Evolutionary conservation across 2,113 vertebrate genomes (phyloP), one percentile per base, ranked within the genome.

Genomic region (Seriola aureovittata): DNA sequence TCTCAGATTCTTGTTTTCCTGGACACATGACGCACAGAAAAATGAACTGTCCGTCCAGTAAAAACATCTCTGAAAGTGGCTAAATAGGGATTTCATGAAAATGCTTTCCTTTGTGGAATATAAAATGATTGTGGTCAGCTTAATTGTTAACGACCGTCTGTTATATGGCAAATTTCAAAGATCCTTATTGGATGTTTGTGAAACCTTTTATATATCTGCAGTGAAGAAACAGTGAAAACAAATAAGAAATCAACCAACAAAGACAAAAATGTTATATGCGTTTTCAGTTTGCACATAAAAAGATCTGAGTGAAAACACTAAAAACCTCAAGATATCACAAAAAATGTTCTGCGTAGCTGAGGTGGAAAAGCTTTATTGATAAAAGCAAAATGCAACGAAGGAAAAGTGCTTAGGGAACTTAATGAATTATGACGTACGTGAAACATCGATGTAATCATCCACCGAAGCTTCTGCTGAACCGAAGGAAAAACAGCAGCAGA

Each of bases 1-100:
- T 90, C 88, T 92, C 88, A 58, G 48, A 74, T 89, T 92, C 57
- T 23, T 76, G 59, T 88, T 91, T 88, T 85, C 86, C 67, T 89
- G 75, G 86, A 89, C 79, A 75, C 50, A 14, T 17, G 57, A 75
- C 67, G 86, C 68, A 17, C 60, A 19, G 80, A 87, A 69, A 89
- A 69, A 83, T 71, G 6, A 55, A 64, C 55, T 3, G 29, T 63
- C 67, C 59, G 58, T 88, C 90, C 87, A 90, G 85, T 38, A 32
- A 88, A 89, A 91, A 88, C 72, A 86, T 76, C 64, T 84, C 50
- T 78, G 17, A 71, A 79, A 84, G 74, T 69, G 67, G 58, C 38
- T 60, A 80, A 80, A 78, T 81, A 23, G 57, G 14, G 42, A 23
- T 66, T 78, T 70, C 23, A 63, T 65, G 40, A 82, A 86, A 86